A percentile compares a stretch with the other conserved stretches of the same genome.
Evolutionary conservation across 2,113 vertebrate genomes (phyloP).

Genomic region (Gasterosteus aculeatus): DNA sequence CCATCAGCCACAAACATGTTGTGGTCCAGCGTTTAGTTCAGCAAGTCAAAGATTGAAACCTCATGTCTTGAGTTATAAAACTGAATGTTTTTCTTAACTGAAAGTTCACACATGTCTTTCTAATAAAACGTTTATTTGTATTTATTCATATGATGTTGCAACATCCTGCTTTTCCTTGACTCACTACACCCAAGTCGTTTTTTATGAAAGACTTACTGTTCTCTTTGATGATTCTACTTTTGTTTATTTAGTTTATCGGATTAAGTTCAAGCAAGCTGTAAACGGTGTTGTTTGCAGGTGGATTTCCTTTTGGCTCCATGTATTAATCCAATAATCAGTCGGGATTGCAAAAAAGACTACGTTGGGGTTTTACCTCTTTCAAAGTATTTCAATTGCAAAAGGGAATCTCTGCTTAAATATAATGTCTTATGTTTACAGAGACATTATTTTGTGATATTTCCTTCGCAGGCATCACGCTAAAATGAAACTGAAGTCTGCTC

Average conservation of each 20-base stretch:
- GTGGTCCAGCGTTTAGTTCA: constrained; percentile 21
- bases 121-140: neutral
- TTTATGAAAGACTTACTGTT: neutral
- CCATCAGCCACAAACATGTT: constrained; percentile 51
- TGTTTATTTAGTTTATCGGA: neutral
- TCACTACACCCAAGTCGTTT: neutral
- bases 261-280: neutral
- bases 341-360: constrained; percentile 6
- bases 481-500: neutral
- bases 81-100: constrained; percentile 2
- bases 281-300: neutral
- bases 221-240: neutral
- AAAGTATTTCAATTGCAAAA: constrained; percentile 8
- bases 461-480: neutral
- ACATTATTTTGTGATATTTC: neutral
- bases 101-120: constrained; percentile 11
- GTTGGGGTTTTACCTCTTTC: neutral
- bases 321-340: constrained; percentile 4
- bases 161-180: neutral
- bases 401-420: constrained; percentile 42
- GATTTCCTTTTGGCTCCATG: neutral
- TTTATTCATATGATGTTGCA: neutral
- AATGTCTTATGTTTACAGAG: neutral
- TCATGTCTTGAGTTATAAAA: constrained; percentile 51
- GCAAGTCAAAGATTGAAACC: constrained; percentile 52